Conservation (phyloP, 1,140 invertebrate species). For the Bombus pyrosoma region DNA sequence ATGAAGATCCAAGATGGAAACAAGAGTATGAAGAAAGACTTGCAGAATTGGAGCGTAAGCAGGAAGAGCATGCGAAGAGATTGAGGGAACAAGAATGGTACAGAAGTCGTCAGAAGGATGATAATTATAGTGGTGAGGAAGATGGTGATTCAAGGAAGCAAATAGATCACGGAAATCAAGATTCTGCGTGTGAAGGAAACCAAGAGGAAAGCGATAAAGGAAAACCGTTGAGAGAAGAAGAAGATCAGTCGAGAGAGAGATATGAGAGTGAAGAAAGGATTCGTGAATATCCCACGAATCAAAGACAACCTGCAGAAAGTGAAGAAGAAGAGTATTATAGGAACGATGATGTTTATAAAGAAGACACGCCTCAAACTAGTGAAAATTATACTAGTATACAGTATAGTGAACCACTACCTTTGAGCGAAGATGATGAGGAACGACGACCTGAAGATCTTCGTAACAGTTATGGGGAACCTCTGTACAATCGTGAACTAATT, state of each 20-base stretch:
- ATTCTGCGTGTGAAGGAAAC: not conserved
- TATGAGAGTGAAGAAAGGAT: constrained; percentile 16
- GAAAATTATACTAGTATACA: constrained; percentile 40
- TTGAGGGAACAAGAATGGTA: constrained; percentile 60
- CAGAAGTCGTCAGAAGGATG: constrained; percentile 16
- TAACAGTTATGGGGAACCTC: constrained; percentile 71
- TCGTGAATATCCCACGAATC: not conserved
- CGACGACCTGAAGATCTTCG: constrained; percentile 56
- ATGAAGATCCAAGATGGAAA: constrained; percentile 67
- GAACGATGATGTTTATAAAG: constrained; percentile 37
- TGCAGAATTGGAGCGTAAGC: constrained; percentile 63
- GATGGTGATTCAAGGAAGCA: constrained; percentile 46
- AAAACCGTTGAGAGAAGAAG: not conserved
- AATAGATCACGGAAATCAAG: constrained; percentile 28
- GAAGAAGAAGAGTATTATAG: constrained; percentile 37
- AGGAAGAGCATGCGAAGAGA: constrained; percentile 59
- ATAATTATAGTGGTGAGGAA: constrained; percentile 35
- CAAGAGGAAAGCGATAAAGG: not conserved
- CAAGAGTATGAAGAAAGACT: constrained; percentile 63
- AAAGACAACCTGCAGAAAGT: not conserved
- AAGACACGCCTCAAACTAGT: not conserved
- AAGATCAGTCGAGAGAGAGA: constrained; percentile 15
- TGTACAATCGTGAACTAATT: constrained; percentile 57
- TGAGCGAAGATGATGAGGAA: constrained; percentile 55
- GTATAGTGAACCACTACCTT: constrained; percentile 42